Evolutionary conservation across 2,888 invertebrate species (phyloP), one percentile per base, ranked within the genome.

Genomic region (Tipula helvola): DNA sequence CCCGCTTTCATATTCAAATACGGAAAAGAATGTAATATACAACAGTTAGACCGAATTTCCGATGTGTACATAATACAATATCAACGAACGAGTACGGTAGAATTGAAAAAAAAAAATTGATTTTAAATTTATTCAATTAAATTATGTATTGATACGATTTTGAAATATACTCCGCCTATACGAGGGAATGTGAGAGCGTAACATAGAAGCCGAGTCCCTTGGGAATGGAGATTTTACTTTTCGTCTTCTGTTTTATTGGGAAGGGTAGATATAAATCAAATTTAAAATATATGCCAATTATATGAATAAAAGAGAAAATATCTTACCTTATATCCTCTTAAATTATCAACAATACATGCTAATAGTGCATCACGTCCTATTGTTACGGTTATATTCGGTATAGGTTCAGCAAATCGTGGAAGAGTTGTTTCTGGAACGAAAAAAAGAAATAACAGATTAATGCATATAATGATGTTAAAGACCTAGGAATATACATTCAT

Each of bases 341-440:
- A 93, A 92, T 97, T 97, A 92, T 97, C 97, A 87, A 97, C 97
- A 89, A 97, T 96, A 91, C 97, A 97, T 87, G 97, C 96, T 88
- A 97, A 93, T 41, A 97, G 93, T 36, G 97, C 97, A 92, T 97
- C 97, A 86, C 96, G 93, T 41, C 97, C 97, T 86, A 96, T 94
- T 83, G 96, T 96, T 88, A 97, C 97, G 36, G 97, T 97, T 88
- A 97, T 96, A 92, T 97, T 98, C 86, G 96, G 95, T 89, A 97
- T 96, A 86, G 96, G 95, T 90, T 97, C 97, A 88, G 96, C 96
- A 91, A 97, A 97, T 89, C 95, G 94, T 87, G 97, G 97, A n/a
- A 13, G 28, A 36, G 36, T 36, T 36, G 52, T 36, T 36, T 86
- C 86, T 86, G 39, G 1, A 86, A 86, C 16, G 1, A 18, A 28